Conservation (phyloP, 1,140 invertebrate species). For the fruit fly (Drosophila melanogaster) region Release_6_plus_ISO1_MT NT_033779.5:16354001-16354500, state of each 20-base stretch:
- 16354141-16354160: constrained; percentile 16
- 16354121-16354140: constrained; percentile 15
- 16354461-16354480: constrained; percentile 23
- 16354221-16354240: constrained; percentile 33
- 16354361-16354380: constrained; percentile 33
- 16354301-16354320: constrained; percentile 60
- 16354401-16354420: constrained; percentile 22
- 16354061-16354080: constrained; percentile 25
- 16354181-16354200: constrained; percentile 35
- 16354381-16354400: constrained; percentile 41
- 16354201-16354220: constrained; percentile 15
- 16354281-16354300: constrained; percentile 63
- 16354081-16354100: constrained; percentile 61
- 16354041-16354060: constrained; percentile 23
- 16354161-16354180: constrained; percentile 24
- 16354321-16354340: constrained; percentile 41
- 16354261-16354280: constrained; percentile 25
- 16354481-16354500: constrained; percentile 44
- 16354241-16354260: neutral
- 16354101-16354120: constrained; percentile 43
- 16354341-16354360: constrained; percentile 48
- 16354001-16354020: constrained; percentile 44
- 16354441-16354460: constrained; percentile 37
- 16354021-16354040: constrained; percentile 41
- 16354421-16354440: constrained; percentile 56